These are phyloP conservation scores for Bursaphelenchus okinawaensis DNA, from an alignment of 2,888 invertebrate species.

Conservation along the genomic window DNA sequence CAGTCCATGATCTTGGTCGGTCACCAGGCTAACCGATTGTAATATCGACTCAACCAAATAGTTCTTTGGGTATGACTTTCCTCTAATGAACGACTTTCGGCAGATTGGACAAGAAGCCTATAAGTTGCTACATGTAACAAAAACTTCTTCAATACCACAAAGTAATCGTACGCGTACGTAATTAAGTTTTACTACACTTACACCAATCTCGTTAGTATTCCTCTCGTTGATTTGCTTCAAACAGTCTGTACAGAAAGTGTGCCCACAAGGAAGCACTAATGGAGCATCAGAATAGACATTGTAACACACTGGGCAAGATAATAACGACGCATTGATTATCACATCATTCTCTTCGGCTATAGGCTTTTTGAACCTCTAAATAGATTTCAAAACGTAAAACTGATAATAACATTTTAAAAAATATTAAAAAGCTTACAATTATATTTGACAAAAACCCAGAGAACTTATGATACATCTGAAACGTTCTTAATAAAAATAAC, in stretches of 20 bases:
- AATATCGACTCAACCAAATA: constrained; percentile 21
- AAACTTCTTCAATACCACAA: too few species aligned
- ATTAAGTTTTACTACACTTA: not conserved
- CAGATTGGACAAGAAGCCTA: constrained; percentile 21
- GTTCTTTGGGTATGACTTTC: constrained; percentile 6
- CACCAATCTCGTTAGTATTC: not conserved
- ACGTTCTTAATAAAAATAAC: not conserved
- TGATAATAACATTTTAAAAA: not conserved
- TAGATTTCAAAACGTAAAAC: not conserved
- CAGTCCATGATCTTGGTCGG: not conserved
- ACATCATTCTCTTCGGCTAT: constrained; percentile 24
- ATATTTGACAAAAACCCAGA: not conserved
- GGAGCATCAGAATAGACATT: constrained; percentile 24
- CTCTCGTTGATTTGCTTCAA: constrained; percentile 3
- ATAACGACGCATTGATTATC: constrained; percentile 22
- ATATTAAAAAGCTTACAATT: not conserved
- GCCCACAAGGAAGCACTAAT: constrained; percentile 32
- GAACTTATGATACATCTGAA: not conserved
- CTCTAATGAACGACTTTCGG: constrained; percentile 1
- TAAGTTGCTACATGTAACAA: not conserved
- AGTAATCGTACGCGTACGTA: too few species aligned
- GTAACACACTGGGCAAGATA: constrained; percentile 32
- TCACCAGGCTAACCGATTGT: constrained; percentile 15
- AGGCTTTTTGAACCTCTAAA: not conserved
- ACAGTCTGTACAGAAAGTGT: constrained; percentile 30